These are phyloP conservation scores for Amphiprion percula DNA, from an alignment of 2,113 vertebrate genomes.

Conservation along the genomic window DNA sequence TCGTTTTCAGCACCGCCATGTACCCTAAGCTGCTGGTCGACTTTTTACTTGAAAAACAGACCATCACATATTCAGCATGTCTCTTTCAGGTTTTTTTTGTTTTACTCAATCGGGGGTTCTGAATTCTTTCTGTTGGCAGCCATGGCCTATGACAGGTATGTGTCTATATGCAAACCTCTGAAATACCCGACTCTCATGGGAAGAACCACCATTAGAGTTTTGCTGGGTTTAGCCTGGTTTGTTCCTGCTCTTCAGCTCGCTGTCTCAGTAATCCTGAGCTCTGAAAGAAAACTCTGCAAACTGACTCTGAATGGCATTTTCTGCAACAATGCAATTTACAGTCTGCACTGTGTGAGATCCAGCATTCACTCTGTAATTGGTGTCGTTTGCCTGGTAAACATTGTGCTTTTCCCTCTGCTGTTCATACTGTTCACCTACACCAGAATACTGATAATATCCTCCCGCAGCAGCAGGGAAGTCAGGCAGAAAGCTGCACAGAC, in stretches of 20 bases:
- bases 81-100: constrained; percentile 27
- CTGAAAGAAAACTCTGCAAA: background rate
- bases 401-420: background rate
- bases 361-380: background rate
- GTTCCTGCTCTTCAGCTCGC: background rate
- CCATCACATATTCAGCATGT: constrained; percentile 20
- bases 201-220: background rate
- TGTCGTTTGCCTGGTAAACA: background rate
- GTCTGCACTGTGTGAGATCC: constrained; percentile 10
- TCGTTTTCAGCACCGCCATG: constrained; percentile 30
- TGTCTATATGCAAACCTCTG: constrained; percentile 60
- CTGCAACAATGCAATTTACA: constrained; percentile 23
- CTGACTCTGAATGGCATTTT: constrained; percentile 6
- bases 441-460: constrained; percentile 27
- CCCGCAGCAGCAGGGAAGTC: background rate
- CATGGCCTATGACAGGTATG: constrained; percentile 41
- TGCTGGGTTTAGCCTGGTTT: constrained; percentile 31
- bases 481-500: constrained; percentile 11
- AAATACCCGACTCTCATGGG: constrained; percentile 49
- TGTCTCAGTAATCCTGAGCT: accelerated
- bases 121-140: constrained; percentile 24
- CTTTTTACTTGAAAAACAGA: constrained; percentile 40
- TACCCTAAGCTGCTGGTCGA: constrained; percentile 47
- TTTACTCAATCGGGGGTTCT: background rate
- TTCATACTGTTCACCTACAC: constrained; percentile 56